Evolutionary conservation across 2,888 invertebrate genomes (phyloP).

Genomic region (Drosophila siamana): DNA sequence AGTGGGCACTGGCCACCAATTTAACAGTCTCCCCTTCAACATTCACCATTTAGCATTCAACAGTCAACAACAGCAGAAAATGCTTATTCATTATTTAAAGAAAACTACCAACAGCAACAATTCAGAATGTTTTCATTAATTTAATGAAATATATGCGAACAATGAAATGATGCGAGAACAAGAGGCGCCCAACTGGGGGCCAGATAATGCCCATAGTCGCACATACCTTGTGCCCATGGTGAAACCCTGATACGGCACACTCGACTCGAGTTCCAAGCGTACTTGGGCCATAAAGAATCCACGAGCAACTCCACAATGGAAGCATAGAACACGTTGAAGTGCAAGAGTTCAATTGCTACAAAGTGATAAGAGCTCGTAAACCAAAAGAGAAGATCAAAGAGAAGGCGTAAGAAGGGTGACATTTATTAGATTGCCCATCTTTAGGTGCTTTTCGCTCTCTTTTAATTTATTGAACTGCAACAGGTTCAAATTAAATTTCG

Average conservation of each 20-base stretch:
- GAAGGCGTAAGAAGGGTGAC: constrained; percentile 10
- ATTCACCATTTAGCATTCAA: not conserved
- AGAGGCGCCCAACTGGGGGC: constrained; percentile 20
- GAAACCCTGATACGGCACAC: constrained; percentile 43
- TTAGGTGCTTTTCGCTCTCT: not conserved
- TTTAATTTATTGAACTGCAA: not conserved
- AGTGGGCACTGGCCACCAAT: constrained; percentile 31
- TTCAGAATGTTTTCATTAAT: constrained; percentile 53
- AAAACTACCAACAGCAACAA: constrained; percentile 22
- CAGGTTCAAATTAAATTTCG: not conserved
- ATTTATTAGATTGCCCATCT: not conserved
- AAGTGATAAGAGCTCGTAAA: constrained; percentile 48
- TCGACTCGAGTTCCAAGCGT: not conserved
- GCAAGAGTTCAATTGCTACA: constrained; percentile 73
- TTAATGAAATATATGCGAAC: constrained; percentile 42
- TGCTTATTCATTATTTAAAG: constrained; percentile 40
- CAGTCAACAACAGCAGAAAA: constrained; percentile 4
- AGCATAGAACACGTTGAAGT: constrained; percentile 51
- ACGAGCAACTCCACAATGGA: constrained; percentile 3
- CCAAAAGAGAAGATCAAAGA: not conserved
- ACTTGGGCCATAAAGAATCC: not conserved
- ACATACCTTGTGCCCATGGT: constrained; percentile 9
- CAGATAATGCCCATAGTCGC: constrained; percentile 15
- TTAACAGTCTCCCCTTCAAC: constrained; percentile 18
- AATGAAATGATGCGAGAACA: constrained; percentile 19